Conservation (phyloP, 2,113 vertebrate genomes). For the Actenoides hombroni region DNA sequence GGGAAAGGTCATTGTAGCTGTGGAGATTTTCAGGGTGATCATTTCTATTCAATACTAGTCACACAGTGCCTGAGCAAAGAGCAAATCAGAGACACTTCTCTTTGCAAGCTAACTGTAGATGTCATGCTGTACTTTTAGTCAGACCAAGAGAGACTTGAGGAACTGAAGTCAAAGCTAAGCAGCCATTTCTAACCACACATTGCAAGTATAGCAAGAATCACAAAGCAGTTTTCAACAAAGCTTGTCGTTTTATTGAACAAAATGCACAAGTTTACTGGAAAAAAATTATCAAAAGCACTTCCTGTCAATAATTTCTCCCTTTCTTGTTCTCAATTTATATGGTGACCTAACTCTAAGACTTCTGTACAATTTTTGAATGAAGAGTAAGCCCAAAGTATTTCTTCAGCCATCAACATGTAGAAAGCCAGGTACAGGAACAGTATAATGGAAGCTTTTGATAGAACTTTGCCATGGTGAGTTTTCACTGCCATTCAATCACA, state of each 20-base stretch:
- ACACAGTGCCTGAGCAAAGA: not conserved
- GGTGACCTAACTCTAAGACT: not conserved
- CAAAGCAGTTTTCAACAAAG: not conserved
- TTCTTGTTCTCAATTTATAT: not conserved
- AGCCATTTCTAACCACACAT: not conserved
- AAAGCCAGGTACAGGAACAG: not conserved
- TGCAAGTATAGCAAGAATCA: not conserved
- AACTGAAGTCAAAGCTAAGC: not conserved
- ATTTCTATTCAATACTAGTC: not conserved
- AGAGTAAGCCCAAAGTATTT: not conserved
- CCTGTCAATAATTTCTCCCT: not conserved
- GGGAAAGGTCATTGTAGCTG: not conserved
- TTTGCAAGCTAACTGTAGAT: not conserved
- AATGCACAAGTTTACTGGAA: not conserved
- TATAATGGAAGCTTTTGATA: not conserved
- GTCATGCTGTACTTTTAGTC: not conserved
- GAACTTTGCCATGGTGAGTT: not conserved
- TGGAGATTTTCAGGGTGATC: not conserved
- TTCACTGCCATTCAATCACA: not conserved
- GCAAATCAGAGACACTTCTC: not conserved
- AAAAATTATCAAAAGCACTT: not conserved
- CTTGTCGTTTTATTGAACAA: not conserved
- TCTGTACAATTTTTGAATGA: not conserved
- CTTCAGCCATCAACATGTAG: not conserved
- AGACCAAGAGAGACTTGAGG: not conserved